Base-by-base conservation (phyloP, 37 sponge, comb jelly and placozoan species). In the Oscarella lobularis region DNA sequence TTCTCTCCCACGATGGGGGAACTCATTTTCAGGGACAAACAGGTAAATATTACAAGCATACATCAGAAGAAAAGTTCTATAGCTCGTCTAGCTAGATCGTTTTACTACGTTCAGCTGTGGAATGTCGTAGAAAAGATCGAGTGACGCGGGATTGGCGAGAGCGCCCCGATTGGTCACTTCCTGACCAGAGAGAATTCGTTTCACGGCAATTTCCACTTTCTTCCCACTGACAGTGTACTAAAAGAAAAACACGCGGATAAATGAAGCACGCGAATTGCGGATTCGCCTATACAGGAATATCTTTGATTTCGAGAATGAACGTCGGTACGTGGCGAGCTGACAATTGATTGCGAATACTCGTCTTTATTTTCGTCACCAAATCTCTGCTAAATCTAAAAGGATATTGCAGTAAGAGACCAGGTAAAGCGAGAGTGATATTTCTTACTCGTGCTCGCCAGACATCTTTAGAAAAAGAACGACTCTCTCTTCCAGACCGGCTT, bases 191-290 rank as follows among this genome's bases (percentile, higher is more conserved):
- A 97, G 76, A 1, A 97, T 86, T 80, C 84, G 84, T 79, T 97
- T 97, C 30, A 97, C 91, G 14, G 98, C 98, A 36, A 97, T 93
- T 72, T 97, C 98, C 32, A 97, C 98, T 65, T 96, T 96, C 92
- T 96, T 96, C 20, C 85, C 83, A 66, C 86, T 96, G 72, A 85
- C 89, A 29, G 97, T 96, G 79, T 96, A 96, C 89, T 91, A 69
- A 68, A 32, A 5, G 71, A 35, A 5, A 4, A 68, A 14, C 6
- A 68, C 31, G 33, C 6, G 71, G 31, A 68, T 30, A 68, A 68
- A 68, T 29, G 31, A 68, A 5, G 31, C 29, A 68, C 31, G 33
- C 6, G 4, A 68, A 5, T 14, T 29, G 4, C 31, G 33, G 4
- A 29, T 4, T n/a, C 2, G 2, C 66, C 73, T 89, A 84, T 40